Base-by-base conservation (phyloP, 2,113 vertebrate species). In the Albula goreensis region DNA sequence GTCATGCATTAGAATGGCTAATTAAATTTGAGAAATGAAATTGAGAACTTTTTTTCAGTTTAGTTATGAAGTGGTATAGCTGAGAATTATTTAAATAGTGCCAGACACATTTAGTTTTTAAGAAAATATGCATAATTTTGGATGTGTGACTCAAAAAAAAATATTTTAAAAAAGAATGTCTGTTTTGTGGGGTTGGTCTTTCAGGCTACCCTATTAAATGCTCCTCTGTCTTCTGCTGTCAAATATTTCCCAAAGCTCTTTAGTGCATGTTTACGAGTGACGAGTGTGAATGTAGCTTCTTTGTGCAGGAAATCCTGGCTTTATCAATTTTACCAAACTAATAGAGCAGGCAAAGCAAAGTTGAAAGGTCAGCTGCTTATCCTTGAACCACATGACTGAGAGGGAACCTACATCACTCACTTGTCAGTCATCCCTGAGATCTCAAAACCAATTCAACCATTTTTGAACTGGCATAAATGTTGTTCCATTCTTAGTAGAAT, bases 261-360 rank as follows among this genome's bases (percentile, higher is more conserved):
- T 80, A n/a, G 9, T 7, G 3, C 11, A 25, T 52, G 22, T 5
- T 22, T 8, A 25, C 53, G 48, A 10, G 22, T 74, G 63, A 31
- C 6, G 70, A 25, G n/a, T 17, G 70, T 48, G 5, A 56, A 63
- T 86, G 78, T 13, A 83, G 81, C 70, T 56, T 56, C 80, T 82
- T 74, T 80, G 52, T 86, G 25, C 13, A 56, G 50, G 70, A 60
- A 74, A 74, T 74, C 48, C 57, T 66, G 63, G 17, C 25, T 53
- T 82, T 74, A 77, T 86, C 80, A 82, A 41, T 86, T 78, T 77
- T 52, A n/a, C 50, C 66, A 85, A 51, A n/a, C 50, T 53, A 78
- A 78, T 22, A 53, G 83, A 85, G 83, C 50, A 53, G 70, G n/a
- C 50, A 31, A 11, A 66, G 66, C 15, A 50, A 78, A 31, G 22